Evolutionary conservation across 2,888 invertebrate species (phyloP).

Genomic region (Eupithecia abbreviata): DNA sequence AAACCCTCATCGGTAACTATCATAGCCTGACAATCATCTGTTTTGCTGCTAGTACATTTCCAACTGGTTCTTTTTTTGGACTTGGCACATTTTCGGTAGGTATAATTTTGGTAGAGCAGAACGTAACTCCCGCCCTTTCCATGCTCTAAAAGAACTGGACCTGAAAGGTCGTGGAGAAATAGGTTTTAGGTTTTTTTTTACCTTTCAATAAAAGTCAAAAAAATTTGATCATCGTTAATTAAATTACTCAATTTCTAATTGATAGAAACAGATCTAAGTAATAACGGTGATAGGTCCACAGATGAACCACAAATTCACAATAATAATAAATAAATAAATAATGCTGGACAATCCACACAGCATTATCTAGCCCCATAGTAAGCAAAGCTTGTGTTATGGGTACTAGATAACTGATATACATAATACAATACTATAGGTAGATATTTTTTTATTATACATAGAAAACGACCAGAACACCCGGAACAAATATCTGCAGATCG

Average conservation of each 20-base stretch:
- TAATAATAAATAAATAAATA: neutral
- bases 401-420: too few species aligned
- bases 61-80: slow-evolving; percentile 75
- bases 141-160: slow-evolving; percentile 69
- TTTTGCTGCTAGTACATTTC: slow-evolving; percentile 70
- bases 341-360: too few species aligned
- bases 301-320: neutral
- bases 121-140: slow-evolving; percentile 63
- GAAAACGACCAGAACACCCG: too few species aligned
- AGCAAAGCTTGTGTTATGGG: too few species aligned
- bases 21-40: slow-evolving; percentile 63
- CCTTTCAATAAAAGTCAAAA: neutral
- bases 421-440: too few species aligned
- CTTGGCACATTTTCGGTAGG: slow-evolving; percentile 63
- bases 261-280: neutral
- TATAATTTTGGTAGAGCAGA: slow-evolving; percentile 63
- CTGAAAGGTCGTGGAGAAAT: slow-evolving; percentile 51
- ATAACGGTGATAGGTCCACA: neutral
- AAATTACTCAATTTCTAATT: neutral
- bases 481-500: too few species aligned
- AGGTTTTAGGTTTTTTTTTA: neutral
- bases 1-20: slow-evolving; percentile 68
- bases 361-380: too few species aligned
- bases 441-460: too few species aligned
- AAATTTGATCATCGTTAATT: neutral